A percentile compares a stretch with the other conserved stretches of the same genome.
Conservation (phyloP, 2,113 vertebrate species). For the Otus sunia region DNA sequence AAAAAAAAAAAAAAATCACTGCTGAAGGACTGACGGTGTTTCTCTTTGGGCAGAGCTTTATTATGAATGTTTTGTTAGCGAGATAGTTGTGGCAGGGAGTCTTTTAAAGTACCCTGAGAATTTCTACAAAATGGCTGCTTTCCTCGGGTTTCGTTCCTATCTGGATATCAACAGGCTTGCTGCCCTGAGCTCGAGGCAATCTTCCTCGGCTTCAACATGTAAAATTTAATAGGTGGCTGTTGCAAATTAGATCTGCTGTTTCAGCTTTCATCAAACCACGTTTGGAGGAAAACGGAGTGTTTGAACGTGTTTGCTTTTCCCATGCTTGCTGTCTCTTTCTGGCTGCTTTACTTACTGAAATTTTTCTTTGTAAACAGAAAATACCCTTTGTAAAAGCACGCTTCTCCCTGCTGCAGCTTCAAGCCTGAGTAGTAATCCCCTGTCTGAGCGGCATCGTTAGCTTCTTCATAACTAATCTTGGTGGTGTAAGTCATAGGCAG, state of each 20-base stretch:
- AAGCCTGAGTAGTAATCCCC: background rate
- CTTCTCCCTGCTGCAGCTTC: background rate
- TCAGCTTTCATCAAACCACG: background rate
- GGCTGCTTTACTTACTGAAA: background rate
- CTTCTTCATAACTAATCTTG: background rate
- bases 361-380: background rate
- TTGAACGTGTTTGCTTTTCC: background rate
- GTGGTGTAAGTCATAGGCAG: background rate
- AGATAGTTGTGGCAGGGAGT: background rate
- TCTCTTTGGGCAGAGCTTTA: background rate
- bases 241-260: background rate
- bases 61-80: background rate
- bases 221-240: background rate
- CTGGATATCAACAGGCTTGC: background rate
- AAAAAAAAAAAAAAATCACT: background rate
- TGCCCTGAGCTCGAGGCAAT: background rate
- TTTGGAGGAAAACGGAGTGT: rapidly evolving
- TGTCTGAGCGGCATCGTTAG: background rate
- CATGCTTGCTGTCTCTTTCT: background rate
- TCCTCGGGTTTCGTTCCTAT: background rate
- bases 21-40: background rate
- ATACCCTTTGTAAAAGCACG: rapidly evolving
- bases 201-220: rapidly evolving
- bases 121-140: constrained; percentile 49
- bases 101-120: background rate